Conservation (phyloP, 1,140 invertebrate species). For the Ostrea denselamellosa region DNA sequence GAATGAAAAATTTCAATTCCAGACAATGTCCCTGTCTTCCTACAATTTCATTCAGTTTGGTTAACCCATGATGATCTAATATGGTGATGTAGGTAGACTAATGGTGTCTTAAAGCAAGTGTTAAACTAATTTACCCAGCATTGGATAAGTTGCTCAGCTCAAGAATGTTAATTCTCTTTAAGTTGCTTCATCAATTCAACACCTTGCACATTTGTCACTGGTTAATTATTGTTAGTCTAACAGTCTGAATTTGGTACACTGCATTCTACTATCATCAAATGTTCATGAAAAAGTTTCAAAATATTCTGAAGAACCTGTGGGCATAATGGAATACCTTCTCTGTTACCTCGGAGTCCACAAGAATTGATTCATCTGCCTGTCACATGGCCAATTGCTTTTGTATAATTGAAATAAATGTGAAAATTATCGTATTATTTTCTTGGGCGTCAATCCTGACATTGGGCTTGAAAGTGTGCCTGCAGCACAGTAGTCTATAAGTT, state of each 20-base stretch:
- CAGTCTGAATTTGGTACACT: not conserved
- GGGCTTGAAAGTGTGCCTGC: not conserved
- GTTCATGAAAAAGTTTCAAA: not conserved
- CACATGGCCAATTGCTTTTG: not conserved
- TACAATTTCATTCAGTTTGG: not conserved
- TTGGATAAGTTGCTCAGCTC: not conserved
- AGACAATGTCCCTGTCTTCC: not conserved
- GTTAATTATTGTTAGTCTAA: not conserved
- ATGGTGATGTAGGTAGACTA: not conserved
- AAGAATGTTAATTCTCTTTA: slow-evolving; percentile 2
- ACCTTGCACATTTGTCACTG: not conserved
- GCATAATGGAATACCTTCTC: not conserved
- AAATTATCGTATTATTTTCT: slow-evolving; percentile 22
- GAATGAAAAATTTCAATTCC: not conserved
- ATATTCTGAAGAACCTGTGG: slow-evolving; percentile 4
- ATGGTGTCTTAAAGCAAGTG: slow-evolving; percentile 28
- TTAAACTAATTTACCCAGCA: slow-evolving; percentile 32
- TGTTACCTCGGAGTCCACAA: not conserved
- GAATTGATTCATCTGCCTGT: not conserved
- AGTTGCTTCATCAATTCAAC: slow-evolving; percentile 9
- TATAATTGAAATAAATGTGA: slow-evolving; percentile 19
- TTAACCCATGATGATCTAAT: slow-evolving; percentile 22
- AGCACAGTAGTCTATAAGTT: not conserved
- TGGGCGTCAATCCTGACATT: not conserved
- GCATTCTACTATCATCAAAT: not conserved